Evolutionary conservation across 1,140 invertebrate species (phyloP).

Genomic region (Drosophila erecta): DNA sequence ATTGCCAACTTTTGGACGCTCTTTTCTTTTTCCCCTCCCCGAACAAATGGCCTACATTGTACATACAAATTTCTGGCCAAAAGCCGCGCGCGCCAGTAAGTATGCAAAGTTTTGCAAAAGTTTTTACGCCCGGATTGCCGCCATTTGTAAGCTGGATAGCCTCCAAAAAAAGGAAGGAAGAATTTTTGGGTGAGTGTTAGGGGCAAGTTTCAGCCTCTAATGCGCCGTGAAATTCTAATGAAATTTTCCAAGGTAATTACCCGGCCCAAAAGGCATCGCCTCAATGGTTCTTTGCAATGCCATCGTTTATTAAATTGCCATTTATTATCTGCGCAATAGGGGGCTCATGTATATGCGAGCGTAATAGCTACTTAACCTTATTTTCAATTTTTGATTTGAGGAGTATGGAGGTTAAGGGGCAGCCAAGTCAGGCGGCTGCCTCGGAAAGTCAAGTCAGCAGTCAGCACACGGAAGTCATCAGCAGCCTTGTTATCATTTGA

Average conservation of each 20-base stretch:
- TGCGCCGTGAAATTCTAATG: constrained; percentile 81
- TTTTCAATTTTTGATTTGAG: constrained; percentile 81
- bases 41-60: constrained; percentile 50
- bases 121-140: constrained; percentile 58
- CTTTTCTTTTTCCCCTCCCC: neutral
- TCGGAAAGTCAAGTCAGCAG: constrained; percentile 52
- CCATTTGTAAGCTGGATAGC: constrained; percentile 39
- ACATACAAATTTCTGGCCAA: constrained; percentile 47
- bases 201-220: constrained; percentile 52
- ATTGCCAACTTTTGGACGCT: constrained; percentile 63
- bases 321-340: constrained; percentile 44
- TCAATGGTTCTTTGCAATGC: constrained; percentile 5
- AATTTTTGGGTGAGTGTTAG: neutral
- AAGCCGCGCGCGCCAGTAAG: constrained; percentile 44
- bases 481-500: constrained; percentile 77
- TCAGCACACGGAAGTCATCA: constrained; percentile 76
- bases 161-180: constrained; percentile 8
- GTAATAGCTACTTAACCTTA: constrained; percentile 82
- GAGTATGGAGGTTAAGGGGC: constrained; percentile 31
- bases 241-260: constrained; percentile 77
- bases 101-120: constrained; percentile 75
- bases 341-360: constrained; percentile 29
- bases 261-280: constrained; percentile 33
- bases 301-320: constrained; percentile 73
- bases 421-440: constrained; percentile 35